These are phyloP conservation scores for Bhutanitis thaidina DNA, from an alignment of 2,888 invertebrate genomes.

Conservation along the genomic window DNA sequence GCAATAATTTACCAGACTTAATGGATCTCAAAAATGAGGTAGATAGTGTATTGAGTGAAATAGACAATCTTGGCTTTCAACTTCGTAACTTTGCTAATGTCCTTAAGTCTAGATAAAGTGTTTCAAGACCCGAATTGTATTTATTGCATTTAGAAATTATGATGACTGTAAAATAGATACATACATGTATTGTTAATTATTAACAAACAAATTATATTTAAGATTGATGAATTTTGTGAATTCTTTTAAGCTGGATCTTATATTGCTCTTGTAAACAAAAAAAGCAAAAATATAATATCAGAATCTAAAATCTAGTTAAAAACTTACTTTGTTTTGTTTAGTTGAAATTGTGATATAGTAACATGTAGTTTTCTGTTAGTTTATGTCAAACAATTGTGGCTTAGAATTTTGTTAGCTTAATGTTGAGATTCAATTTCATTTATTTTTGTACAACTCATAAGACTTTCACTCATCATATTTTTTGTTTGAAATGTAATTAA, in stretches of 20 bases:
- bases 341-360: slow-evolving; percentile 73
- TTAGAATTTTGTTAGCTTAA: slow-evolving; percentile 58
- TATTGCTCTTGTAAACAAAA: slow-evolving; percentile 38
- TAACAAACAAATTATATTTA: slow-evolving; percentile 54
- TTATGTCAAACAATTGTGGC: slow-evolving; percentile 41
- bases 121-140: slow-evolving; percentile 54
- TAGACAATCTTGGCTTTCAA: slow-evolving; percentile 58
- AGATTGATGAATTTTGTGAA: slow-evolving; percentile 48
- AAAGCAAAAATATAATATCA: slow-evolving; percentile 62
- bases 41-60: slow-evolving; percentile 57
- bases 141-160: slow-evolving; percentile 76
- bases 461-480: slow-evolving; percentile 64
- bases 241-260: slow-evolving; percentile 40
- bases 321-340: slow-evolving; percentile 62
- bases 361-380: slow-evolving; percentile 60
- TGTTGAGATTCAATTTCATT: slow-evolving; percentile 65
- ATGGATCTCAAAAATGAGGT: slow-evolving; percentile 75
- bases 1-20: slow-evolving; percentile 87
- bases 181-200: slow-evolving; percentile 50
- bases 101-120: slow-evolving; percentile 75
- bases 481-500: slow-evolving; percentile 65
- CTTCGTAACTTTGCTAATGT: slow-evolving; percentile 75
- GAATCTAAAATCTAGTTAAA: slow-evolving; percentile 48
- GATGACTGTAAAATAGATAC: slow-evolving; percentile 66
- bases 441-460: slow-evolving; percentile 71